Evolutionary conservation across 2,797 vertebrate species (phyloP), one percentile per base, ranked within the genome.

Genomic region (Peromyscus nudipes): DNA sequence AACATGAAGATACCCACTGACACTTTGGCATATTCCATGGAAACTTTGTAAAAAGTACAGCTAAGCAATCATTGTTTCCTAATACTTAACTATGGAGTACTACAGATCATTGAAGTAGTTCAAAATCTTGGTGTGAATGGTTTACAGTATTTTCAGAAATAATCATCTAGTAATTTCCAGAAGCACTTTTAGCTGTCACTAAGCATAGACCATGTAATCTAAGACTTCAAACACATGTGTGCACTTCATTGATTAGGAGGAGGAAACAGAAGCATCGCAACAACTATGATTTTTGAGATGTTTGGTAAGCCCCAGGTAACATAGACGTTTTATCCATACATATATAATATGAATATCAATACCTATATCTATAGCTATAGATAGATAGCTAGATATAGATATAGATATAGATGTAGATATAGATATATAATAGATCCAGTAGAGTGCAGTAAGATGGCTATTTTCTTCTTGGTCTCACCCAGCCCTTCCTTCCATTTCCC

Each of bases 161-260:
- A 34, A 75, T 34, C 93, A 96, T 64, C 40, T 40, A 96, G 64
- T 79, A n/a, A 69, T 87, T 84, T 92, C 77, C 62, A 49, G 89
- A 80, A 92, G n/a, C 10, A 90, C 8, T 37, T 88, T 86, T 25
- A 73, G 49, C 31, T 91, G 77, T 77, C 40, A 85, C 14, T 92
- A 77, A 94, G 46, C 92, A 60, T 13, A 31, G 60, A 60, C 21
- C 9, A 67, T 75, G 25, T 0, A 55, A 91, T 62, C 31, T 55
- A 81, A 91, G 13, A 84, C 57, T 64, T 13, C 19, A 80, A 83
- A 0, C 86, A 16, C 23, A 81, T n/a, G 23, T 55, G 11, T 69
- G 19, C 43, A 64, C 65, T 86, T 97, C 40, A 73, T 19, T 88
- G 60, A 60, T 83, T 34, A 89, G 67, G 17, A 93, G 40, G 27